phyloP scores from a whole-genome alignment of 2,888 invertebrate species.

The Microctonus hyperodae region DNA sequence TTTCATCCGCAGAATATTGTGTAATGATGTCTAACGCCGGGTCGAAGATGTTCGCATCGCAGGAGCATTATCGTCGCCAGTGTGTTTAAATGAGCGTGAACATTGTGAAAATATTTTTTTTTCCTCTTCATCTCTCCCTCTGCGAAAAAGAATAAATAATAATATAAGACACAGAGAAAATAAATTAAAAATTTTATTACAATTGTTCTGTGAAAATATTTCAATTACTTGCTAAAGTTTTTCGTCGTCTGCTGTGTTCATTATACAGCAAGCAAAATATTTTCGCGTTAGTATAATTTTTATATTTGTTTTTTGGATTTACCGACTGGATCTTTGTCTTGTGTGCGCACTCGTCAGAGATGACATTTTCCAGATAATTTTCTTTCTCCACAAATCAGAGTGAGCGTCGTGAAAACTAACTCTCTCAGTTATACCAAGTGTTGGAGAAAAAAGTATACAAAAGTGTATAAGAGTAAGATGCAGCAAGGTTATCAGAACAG shows the following conservation, averaged over 20 bases:
- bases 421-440: slow-evolving; percentile 17
- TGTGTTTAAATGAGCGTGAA: slow-evolving; percentile 32
- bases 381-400: not conserved
- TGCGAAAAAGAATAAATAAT: slow-evolving; percentile 16
- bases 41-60: slow-evolving; percentile 43
- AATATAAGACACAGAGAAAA: not conserved
- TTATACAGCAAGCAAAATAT: not conserved
- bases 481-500: slow-evolving; percentile 50
- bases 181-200: not conserved
- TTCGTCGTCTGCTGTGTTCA: not conserved
- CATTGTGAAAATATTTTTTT: slow-evolving; percentile 28
- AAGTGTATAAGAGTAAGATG: slow-evolving; percentile 28
- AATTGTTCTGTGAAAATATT: no score
- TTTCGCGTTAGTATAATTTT: not conserved
- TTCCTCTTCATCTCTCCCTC: slow-evolving; percentile 1
- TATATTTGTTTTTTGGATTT: not conserved
- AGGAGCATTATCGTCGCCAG: slow-evolving; percentile 19
- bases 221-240: no score
- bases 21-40: slow-evolving; percentile 55
- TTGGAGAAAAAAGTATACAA: not conserved
- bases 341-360: not conserved
- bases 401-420: slow-evolving; percentile 33
- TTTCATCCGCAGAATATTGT: slow-evolving; percentile 51
- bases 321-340: not conserved
- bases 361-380: not conserved